These are phyloP conservation scores for Varecia variegata DNA, from an alignment of 2,797 vertebrate species.

Conservation along the genomic window DNA sequence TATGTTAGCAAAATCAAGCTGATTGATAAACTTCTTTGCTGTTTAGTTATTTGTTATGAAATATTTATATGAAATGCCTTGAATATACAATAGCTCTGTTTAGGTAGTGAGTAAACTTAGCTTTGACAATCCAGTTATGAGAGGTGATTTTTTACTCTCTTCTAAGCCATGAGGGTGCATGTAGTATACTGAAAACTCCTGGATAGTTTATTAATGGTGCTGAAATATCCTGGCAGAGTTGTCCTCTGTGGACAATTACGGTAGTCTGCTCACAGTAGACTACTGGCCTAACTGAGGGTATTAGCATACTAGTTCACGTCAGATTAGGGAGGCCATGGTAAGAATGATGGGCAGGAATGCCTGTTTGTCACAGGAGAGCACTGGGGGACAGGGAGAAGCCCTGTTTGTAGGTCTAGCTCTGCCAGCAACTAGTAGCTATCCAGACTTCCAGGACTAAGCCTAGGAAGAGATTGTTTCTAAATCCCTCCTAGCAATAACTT, in stretches of 20 bases:
- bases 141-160: neutral
- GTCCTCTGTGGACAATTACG: neutral
- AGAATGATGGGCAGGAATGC: neutral
- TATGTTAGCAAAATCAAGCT: neutral
- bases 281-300: neutral
- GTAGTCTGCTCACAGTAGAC: neutral
- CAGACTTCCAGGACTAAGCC: neutral
- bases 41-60: neutral
- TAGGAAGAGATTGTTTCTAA: neutral
- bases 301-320: neutral
- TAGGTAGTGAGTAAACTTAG: neutral
- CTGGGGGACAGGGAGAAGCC: neutral
- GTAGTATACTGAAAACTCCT: neutral
- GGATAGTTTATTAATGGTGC: conserved; percentile 38
- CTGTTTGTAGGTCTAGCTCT: neutral
- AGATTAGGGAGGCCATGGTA: neutral
- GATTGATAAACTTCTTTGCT: neutral
- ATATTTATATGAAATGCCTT: neutral
- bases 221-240: conserved; percentile 16
- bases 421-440: neutral
- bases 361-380: neutral
- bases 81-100: neutral
- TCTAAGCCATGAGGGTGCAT: neutral
- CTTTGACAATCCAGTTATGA: conserved; percentile 4
- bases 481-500: neutral